A percentile compares a stretch with the other conserved stretches of the same genome.
phyloP scores from a whole-genome alignment of 2,797 vertebrate species.

The Pyrocephalus nanus region DNA sequence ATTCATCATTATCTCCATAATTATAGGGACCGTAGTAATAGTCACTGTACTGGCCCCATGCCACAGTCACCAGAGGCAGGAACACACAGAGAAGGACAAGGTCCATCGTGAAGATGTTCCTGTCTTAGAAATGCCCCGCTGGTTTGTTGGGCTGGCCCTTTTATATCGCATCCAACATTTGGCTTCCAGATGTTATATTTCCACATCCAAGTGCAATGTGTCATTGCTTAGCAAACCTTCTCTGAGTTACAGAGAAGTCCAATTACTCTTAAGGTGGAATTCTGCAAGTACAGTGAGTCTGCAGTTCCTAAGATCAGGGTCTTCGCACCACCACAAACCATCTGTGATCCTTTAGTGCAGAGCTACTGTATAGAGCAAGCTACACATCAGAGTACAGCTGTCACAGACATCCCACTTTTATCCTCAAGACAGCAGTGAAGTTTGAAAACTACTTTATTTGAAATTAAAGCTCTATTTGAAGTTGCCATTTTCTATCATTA shows the following conservation, averaged over 20 bases:
- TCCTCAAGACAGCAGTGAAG: not conserved
- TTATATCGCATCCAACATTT: constrained; percentile 82
- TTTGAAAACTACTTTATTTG: not conserved
- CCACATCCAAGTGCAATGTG: constrained; percentile 81
- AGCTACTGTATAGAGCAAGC: not conserved
- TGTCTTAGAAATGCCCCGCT: constrained; percentile 54
- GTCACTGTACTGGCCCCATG: constrained; percentile 77
- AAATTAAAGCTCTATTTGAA: not conserved
- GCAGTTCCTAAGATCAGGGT: not conserved
- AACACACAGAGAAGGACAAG: constrained; percentile 73
- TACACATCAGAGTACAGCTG: not conserved
- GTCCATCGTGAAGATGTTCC: constrained; percentile 81
- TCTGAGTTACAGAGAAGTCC: constrained; percentile 38
- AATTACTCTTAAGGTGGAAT: constrained; percentile 87
- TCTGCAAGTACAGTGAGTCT: constrained; percentile 29
- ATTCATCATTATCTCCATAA: constrained; percentile 80
- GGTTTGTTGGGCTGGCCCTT: constrained; percentile 74
- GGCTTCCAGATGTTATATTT: constrained; percentile 91
- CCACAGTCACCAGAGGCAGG: constrained; percentile 76
- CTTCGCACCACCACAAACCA: not conserved
- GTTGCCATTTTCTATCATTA: not conserved
- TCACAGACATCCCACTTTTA: not conserved
- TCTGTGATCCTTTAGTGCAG: not conserved
- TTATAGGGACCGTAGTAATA: constrained; percentile 74
- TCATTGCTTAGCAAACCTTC: constrained; percentile 78